Conservation (phyloP, 2,888 invertebrate species). For the Trichogramma evanescens region DNA sequence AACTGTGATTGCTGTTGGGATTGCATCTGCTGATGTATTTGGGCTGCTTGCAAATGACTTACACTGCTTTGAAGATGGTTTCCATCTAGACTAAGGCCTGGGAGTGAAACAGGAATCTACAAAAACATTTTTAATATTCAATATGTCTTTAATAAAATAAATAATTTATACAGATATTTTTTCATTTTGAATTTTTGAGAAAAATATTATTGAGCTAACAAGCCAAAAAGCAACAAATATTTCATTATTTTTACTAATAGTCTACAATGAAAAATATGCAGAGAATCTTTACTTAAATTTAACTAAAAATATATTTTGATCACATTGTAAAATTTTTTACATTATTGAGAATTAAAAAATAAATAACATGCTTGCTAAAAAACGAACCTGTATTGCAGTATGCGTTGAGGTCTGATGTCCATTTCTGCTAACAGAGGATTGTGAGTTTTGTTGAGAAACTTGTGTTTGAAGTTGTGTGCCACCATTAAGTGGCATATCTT, state of each 20-base stretch:
- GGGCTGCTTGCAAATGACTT: slow-evolving; percentile 43
- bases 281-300: no score
- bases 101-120: slow-evolving; percentile 45
- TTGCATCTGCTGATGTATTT: slow-evolving; percentile 37
- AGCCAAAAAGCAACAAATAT: no score
- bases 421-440: slow-evolving; percentile 37
- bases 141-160: no score
- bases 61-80: slow-evolving; percentile 42
- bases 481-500: slow-evolving; percentile 42
- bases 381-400: slow-evolving; percentile 44
- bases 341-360: not conserved
- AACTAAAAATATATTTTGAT: no score
- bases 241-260: no score
- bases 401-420: slow-evolving; percentile 41
- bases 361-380: slow-evolving; percentile 26
- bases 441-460: slow-evolving; percentile 38
- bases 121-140: slow-evolving; percentile 13
- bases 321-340: no score
- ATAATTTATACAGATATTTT: no score
- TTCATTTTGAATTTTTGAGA: no score
- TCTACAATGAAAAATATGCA: no score
- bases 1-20: slow-evolving; percentile 28
- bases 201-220: no score
- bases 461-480: slow-evolving; percentile 38
- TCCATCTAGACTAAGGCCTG: slow-evolving; percentile 43